A percentile compares a stretch with the other conserved stretches of the same genome.
phyloP scores from a whole-genome alignment of 2,888 invertebrate species.

The Drosophila fulvimacula region DNA sequence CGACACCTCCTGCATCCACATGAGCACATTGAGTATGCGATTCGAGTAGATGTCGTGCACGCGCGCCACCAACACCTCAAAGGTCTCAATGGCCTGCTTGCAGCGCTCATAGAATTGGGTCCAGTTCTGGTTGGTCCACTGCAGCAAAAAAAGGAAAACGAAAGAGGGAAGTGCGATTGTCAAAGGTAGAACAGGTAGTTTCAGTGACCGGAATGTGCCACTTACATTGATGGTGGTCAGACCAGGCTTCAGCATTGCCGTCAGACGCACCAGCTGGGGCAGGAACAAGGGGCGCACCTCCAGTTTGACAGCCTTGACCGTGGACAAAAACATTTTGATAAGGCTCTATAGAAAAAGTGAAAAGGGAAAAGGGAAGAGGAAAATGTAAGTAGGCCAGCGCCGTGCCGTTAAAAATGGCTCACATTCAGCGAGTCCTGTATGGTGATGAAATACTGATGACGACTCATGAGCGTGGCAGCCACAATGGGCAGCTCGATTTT shows the following conservation, averaged over 20 bases:
- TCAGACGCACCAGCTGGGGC: slow-evolving; percentile 93
- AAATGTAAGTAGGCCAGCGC: not conserved
- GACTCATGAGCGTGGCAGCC: slow-evolving; percentile 91
- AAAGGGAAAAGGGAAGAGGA: slow-evolving; percentile 1
- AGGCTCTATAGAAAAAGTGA: slow-evolving; percentile 87
- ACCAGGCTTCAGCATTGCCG: slow-evolving; percentile 93
- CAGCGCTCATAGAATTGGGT: slow-evolving; percentile 91
- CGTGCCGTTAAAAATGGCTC: slow-evolving; percentile 20
- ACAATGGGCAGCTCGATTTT: slow-evolving; percentile 92
- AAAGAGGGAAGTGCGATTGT: slow-evolving; percentile 17
- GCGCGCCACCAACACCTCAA: slow-evolving; percentile 90
- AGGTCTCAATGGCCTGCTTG: slow-evolving; percentile 91
- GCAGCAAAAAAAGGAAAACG: not conserved
- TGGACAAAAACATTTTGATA: slow-evolving; percentile 90
- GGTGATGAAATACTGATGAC: slow-evolving; percentile 90
- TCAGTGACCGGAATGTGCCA: slow-evolving; percentile 3
- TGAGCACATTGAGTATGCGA: slow-evolving; percentile 94
- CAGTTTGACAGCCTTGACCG: slow-evolving; percentile 91
- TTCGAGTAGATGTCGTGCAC: slow-evolving; percentile 96
- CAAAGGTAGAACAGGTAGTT: not conserved
- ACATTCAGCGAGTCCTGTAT: slow-evolving; percentile 92
- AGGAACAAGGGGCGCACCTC: slow-evolving; percentile 96
- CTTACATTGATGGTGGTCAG: slow-evolving; percentile 89
- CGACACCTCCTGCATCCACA: slow-evolving; percentile 94
- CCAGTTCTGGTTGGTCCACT: slow-evolving; percentile 95